Evolutionary conservation across 2,888 invertebrate genomes (phyloP), one percentile per base, ranked within the genome.

Genomic region (Pristionchus japonicus): DNA sequence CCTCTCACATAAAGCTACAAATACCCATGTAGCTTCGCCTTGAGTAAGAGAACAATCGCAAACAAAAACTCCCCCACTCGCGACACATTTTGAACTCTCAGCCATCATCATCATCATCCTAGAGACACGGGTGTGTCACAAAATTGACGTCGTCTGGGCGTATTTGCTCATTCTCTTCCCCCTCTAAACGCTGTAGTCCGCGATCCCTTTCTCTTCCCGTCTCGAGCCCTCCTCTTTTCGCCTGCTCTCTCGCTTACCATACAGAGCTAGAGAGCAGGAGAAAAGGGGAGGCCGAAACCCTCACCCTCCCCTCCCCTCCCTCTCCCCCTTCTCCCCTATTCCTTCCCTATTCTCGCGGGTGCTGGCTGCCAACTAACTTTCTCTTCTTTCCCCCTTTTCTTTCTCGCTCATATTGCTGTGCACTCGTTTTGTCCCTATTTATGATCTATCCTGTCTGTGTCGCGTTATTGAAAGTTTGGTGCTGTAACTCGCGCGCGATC

Each of bases 161-260:
- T 70, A 70, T 77, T 40, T 77, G 77, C 40, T 77, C 77, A 77
- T 77, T 70, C 37, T 23, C 57, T 20, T n/a, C 13, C 37, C 70
- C 43, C 43, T 47, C 43, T 47, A 74, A 74, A 74, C 31, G 74
- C 37, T 74, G 74, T 74, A 74, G 74, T 47, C 37, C 77, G 20
- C 70, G 70, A 27, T 13, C 23, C 64, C 23, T 27, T 64, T 31
- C n/a, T n/a, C n/a, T n/a, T n/a, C n/a, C n/a, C n/a, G n/a, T n/a
- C n/a, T n/a, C n/a, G n/a, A n/a, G n/a, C n/a, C n/a, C n/a, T 57
- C 57, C 57, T 11, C 57, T 57, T 3, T 57, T n/a, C n/a, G 37
- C 70, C 7, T 31, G 1, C 20, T 34, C 37, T 34, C 34, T 70
- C 37, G 6, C 6, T 9, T 43, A 9, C 43, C 43, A 43, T 43